Percentiles rank a stretch among this genome's conserved stretches.
Evolutionary conservation across 2,113 vertebrate genomes (phyloP).

Genomic region (Saccopteryx leptura): DNA sequence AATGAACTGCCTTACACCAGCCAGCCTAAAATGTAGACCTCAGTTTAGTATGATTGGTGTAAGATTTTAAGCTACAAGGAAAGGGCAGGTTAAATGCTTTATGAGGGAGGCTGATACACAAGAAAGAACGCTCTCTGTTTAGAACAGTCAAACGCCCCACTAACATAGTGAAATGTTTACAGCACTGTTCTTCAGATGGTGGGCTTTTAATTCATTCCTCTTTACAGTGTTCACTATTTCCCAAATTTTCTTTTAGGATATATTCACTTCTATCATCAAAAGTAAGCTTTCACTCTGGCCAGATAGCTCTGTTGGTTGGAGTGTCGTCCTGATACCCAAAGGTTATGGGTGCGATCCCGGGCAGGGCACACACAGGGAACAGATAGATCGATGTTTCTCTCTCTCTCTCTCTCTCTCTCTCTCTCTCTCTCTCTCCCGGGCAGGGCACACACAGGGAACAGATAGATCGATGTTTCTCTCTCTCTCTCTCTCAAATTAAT

Average conservation of each 20-base stretch:
- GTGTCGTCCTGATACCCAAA: no score
- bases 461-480: no score
- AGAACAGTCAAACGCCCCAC: not conserved
- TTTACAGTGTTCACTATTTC: not conserved
- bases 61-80: conserved; percentile 47
- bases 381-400: no score
- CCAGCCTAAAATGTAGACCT: conserved; percentile 29
- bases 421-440: no score
- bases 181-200: conserved; percentile 1
- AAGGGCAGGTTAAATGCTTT: conserved; percentile 20
- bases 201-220: conserved; percentile 19
- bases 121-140: not conserved
- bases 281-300: not conserved
- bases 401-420: no score
- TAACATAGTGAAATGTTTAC: conserved; percentile 19
- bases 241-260: conserved; percentile 34
- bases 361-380: no score
- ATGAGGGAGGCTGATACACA: not conserved
- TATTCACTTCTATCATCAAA: conserved; percentile 8
- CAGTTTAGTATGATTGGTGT: conserved; percentile 8
- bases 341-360: no score
- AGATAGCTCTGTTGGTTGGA: no score
- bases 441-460: no score
- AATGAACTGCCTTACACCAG: not conserved
- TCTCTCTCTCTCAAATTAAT: no score